A percentile compares a stretch with the other conserved stretches of the same genome.
Conservation (phyloP, 2,888 invertebrate species). For the Dryococelus australis region DNA sequence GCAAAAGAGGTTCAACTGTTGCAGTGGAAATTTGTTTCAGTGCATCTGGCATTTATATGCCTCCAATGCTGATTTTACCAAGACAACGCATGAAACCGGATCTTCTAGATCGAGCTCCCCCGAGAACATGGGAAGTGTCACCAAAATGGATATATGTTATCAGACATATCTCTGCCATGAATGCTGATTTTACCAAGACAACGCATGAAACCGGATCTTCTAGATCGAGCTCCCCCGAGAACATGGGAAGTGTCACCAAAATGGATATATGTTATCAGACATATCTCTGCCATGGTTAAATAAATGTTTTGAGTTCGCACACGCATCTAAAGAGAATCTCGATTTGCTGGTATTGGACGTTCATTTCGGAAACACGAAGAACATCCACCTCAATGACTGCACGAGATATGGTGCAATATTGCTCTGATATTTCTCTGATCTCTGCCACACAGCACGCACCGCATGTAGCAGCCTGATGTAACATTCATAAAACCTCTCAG, state of each 20-base stretch:
- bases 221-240: no score
- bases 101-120: no score
- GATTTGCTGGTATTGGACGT: slow-evolving; percentile 46
- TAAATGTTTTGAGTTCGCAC: slow-evolving; percentile 35
- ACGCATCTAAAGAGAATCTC: slow-evolving; percentile 48
- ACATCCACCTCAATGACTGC: neutral
- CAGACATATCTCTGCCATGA: no score
- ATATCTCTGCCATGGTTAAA: slow-evolving; percentile 49
- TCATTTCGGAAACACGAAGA: neutral
- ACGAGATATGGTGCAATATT: neutral
- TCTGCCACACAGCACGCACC: neutral
- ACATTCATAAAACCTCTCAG: slow-evolving; percentile 32
- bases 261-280: slow-evolving; percentile 47
- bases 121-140: no score
- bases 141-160: no score
- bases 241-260: neutral
- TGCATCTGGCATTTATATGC: no score
- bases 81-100: no score
- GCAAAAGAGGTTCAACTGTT: no score
- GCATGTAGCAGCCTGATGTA: neutral
- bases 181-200: no score
- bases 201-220: no score
- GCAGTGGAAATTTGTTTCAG: no score
- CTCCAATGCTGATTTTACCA: no score
- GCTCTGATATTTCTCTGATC: neutral